Base-by-base conservation (phyloP, 2,797 vertebrate species). In the Sebastes matsubarae region DNA sequence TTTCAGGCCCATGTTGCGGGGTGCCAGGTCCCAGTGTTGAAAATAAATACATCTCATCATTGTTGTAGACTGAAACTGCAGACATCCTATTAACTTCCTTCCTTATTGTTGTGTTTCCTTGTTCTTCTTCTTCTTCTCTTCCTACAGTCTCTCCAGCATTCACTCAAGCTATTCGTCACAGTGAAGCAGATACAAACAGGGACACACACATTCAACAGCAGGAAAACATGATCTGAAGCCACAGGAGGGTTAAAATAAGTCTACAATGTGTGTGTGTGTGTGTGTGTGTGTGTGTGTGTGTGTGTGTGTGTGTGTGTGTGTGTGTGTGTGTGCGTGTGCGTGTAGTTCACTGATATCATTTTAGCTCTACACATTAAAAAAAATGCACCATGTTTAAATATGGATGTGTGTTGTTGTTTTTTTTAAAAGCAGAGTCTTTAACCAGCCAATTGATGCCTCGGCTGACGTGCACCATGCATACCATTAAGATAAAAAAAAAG, bases 21-120 rank as follows among this genome's bases (percentile, higher is more conserved):
- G 84, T 92, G 54, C 80, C 90, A 89, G 93, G 91, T 94, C 92
- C 89, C 93, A 89, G 84, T 87, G 91, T 92, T 92, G 81, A 93
- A 95, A 96, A 96, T 96, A 96, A 96, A 96, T 96, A 96, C 91
- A 93, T 91, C 68, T 92, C 72, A 84, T 84, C 61, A 77, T 82
- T 60, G 84, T 81, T 79, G 88, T 89, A 59, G 84, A 91, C 80
- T 86, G 65, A 90, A 89, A 84, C 86, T 82, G 88, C 82, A 85
- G 66, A 76, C 24, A 30, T 91, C 87, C 81, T 83, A 78, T 76
- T 55, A 11, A 75, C 55, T 64, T 74, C n/a, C 75, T 77, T 84
- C 79, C 71, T 84, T 32, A 27, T 80, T 46, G 27, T 80, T 76
- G n/a, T 68, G 71, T 81, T 73, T 80, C 52, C 14, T 76, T 42